A percentile compares a stretch with the other conserved stretches of the same genome.
Conservation (phyloP, 2,797 vertebrate genomes). For the Leuciscus waleckii region DNA sequence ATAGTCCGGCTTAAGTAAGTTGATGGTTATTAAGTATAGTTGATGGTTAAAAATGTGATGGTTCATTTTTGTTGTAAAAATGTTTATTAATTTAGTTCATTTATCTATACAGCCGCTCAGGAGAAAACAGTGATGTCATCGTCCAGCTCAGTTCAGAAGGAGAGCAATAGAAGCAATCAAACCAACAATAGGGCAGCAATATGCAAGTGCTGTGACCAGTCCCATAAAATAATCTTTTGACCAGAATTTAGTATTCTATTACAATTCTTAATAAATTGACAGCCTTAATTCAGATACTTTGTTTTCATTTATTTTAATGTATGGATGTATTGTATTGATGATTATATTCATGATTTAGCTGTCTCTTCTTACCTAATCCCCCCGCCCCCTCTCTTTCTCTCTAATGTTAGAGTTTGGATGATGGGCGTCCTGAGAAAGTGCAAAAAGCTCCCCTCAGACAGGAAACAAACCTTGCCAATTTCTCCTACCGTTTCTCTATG, state of each 20-base stretch:
- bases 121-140: no score
- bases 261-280: neutral
- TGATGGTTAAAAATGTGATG: no score
- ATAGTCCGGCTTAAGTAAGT: no score
- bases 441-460: constrained; percentile 94
- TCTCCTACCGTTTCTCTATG: constrained; percentile 98
- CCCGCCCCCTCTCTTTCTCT: constrained; percentile 56
- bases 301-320: neutral
- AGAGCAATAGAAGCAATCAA: no score
- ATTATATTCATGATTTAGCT: constrained; percentile 59
- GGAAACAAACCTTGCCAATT: constrained; percentile 98
- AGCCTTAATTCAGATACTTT: neutral
- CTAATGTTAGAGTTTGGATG: constrained; percentile 88
- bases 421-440: constrained; percentile 86
- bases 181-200: no score
- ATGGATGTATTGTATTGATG: constrained; percentile 50
- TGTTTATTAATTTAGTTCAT: no score
- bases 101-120: no score
- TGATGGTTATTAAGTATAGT: no score
- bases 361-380: constrained; percentile 36
- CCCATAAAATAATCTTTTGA: neutral
- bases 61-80: no score
- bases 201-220: no score
- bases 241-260: neutral
- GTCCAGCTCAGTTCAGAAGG: no score